A percentile compares a stretch with the other conserved stretches of the same genome.
phyloP scores from a whole-genome alignment of 2,113 vertebrate genomes.

The Macrotus californicus region DNA sequence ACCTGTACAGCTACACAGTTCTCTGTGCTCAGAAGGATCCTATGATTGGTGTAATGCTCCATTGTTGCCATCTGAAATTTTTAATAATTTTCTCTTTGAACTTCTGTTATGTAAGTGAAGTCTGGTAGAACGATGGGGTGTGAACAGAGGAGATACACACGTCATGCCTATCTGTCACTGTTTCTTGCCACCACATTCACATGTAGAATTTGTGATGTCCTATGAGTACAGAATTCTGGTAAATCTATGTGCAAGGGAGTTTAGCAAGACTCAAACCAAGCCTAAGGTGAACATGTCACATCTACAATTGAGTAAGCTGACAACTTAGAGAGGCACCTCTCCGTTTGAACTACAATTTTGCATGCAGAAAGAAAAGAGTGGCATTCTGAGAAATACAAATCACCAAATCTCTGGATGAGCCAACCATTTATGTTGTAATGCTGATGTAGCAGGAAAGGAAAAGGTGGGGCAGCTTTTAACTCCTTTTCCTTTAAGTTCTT shows the following conservation, averaged over 20 bases:
- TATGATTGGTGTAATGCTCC: neutral
- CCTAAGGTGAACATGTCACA: neutral
- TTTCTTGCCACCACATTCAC: neutral
- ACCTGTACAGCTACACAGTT: rapidly evolving
- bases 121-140: neutral
- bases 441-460: neutral
- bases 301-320: neutral
- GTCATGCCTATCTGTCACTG: neutral
- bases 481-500: neutral
- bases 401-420: neutral
- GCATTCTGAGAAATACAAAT: neutral
- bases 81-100: slow-evolving; percentile 21
- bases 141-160: neutral
- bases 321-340: neutral
- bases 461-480: neutral
- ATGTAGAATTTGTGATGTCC: neutral
- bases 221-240: neutral
- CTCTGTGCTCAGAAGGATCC: neutral
- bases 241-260: neutral
- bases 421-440: neutral
- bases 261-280: neutral
- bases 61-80: neutral
- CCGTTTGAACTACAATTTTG: neutral
- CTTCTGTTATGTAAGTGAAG: neutral
- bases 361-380: neutral